Base-by-base conservation (phyloP, 2,113 vertebrate species). In the Colistium nudipinnis region DNA sequence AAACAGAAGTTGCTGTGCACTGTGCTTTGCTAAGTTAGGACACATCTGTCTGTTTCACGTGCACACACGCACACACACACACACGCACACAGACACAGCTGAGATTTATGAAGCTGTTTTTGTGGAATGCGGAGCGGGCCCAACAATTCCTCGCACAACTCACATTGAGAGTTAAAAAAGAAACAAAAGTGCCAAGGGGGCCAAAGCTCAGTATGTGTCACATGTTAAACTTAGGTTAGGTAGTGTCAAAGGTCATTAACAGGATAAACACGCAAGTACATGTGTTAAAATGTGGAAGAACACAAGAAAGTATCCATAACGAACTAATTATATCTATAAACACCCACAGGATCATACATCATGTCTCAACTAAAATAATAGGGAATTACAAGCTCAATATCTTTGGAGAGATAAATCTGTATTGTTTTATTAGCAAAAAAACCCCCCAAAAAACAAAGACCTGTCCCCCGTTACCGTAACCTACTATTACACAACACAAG, bases 41-140 rank as follows among this genome's bases (percentile, higher is more conserved):
- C 83, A 85, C 84, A 88, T 89, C 80, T 87, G 82, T 85, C 77
- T 54, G 55, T 55, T 84, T 84, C 69, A 72, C 74, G 69, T 36
- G 52, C 28, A 39, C 66, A 20, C 62, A 54, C 31, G 27, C 17
- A 27, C 53, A 41, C 52, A 35, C 44, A 44, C 28, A 54, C 39
- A 35, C 39, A 41, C 65, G 51, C 65, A 54, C 49, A 38, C 45
- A 52, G 13, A 39, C 62, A 38, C 35, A 22, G 44, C 48, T 43
- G 69, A 89, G 88, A 90, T 92, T 91, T 87, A 88, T 88, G 81
- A 47, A 67, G 63, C 39, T 80, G 69, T 86, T 85, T 83, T 81
- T 44, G 35, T 52, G 78, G 78, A 92, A 87, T 84, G 70, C 72
- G 51, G 33, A 74, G 38, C 76, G 80, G 69, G 63, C 70, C 76